Evolutionary conservation across 2,113 vertebrate genomes (phyloP).

Genomic region (Nerophis lumbriciformis): DNA sequence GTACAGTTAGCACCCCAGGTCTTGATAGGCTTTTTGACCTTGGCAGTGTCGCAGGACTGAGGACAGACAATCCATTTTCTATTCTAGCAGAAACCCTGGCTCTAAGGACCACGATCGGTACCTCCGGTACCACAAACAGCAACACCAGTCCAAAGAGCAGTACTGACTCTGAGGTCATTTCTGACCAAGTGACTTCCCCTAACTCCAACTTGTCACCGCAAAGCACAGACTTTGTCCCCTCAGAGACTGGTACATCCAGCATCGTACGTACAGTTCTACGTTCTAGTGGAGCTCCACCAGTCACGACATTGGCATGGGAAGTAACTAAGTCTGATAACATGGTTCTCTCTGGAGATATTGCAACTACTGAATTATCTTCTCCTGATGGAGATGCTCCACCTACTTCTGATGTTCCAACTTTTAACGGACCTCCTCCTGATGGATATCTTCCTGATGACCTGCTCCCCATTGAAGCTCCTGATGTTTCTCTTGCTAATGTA

Average conservation of each 20-base stretch:
- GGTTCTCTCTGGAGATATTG: constrained; percentile 13
- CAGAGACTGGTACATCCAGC: constrained; percentile 11
- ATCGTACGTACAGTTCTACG: not conserved
- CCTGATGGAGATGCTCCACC: constrained; percentile 16
- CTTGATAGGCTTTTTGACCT: constrained; percentile 10
- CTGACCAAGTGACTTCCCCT: constrained; percentile 35
- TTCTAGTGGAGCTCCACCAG: constrained; percentile 9
- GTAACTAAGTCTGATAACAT: not conserved
- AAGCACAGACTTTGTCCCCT: constrained; percentile 19
- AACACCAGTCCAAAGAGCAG: constrained; percentile 3
- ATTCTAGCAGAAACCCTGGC: constrained; percentile 1
- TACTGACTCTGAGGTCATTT: constrained; percentile 30
- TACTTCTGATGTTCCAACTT: constrained; percentile 10
- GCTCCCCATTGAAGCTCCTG: not conserved
- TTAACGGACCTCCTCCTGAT: constrained; percentile 7
- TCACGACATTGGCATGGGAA: constrained; percentile 8
- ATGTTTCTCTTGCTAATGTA: constrained; percentile 1
- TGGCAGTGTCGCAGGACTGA: constrained; percentile 3
- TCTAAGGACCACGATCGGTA: constrained; percentile 8
- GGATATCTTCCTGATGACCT: constrained; percentile 3
- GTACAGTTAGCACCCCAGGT: constrained; percentile 6
- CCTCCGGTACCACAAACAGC: constrained; percentile 2
- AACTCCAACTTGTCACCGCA: constrained; percentile 31
- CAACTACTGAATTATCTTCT: constrained; percentile 4
- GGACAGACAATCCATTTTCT: constrained; percentile 1